Base-by-base conservation (phyloP, 53 echinoderm and acorn worm species). In the Temnopleurus reevesii region DNA sequence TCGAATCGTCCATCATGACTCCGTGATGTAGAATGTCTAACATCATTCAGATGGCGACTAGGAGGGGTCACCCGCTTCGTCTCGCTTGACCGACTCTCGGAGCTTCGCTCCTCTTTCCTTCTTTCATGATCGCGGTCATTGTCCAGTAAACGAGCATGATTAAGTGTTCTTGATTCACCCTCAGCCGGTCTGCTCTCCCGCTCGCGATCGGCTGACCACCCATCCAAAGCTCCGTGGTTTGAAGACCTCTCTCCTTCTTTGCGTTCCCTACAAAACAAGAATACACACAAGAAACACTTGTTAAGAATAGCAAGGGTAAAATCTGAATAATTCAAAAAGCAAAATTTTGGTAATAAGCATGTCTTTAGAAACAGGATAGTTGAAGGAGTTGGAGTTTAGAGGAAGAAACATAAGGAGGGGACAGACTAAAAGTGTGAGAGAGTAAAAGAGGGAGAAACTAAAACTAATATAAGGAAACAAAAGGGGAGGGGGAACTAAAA, bases 1-100 rank as follows among this genome's bases (percentile, higher is more conserved):
- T 95, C 97, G 19, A 77, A 89, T 21, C 90, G 90, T 28, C 92
- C 76, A 31, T 92, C 92, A 76, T 92, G 92, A 59, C 84, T 84
- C 26, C 90, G 92, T 18, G 66, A 41, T 18, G 79, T 57, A 10
- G 92, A 90, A 58, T 83, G 90, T 77, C 92, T 84, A 26, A 85
- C 86, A 38, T 87, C 88, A 35, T 65, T 66, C 47, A 25, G 30
- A 53, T 87, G 88, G 65, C 88, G 65, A 66, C 34, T 66, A 34
- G 88, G 88, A 47, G 88, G 88, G 8, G 66, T 47, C 53, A 64
- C 65, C 23, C 71, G 65, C 46, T 87, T 87, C 88, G 66, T 18
- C 65, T 87, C 88, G 51, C 46, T 66, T 33, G 71, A 66, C 34
- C 88, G 41, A 8, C 71, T 87, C 51, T 87, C 88, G 4, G 87